Evolutionary conservation across 64 coral and sea anemone genomes (phyloP).

Genomic region (Anthopleura sola): DNA sequence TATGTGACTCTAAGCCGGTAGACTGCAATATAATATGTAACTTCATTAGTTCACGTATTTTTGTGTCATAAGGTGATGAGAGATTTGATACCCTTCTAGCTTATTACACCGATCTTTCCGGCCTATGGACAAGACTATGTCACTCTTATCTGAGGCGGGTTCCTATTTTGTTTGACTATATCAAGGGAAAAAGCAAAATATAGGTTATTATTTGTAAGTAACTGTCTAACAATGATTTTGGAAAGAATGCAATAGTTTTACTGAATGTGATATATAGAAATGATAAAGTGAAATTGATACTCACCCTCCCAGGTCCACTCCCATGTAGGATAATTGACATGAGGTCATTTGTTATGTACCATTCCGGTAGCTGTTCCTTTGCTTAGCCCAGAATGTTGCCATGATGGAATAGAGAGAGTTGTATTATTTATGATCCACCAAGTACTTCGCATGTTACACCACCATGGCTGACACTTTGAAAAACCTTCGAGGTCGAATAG

Average conservation of each 20-base stretch:
- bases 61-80: no score
- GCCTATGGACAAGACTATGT: no score
- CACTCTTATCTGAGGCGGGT: not conserved
- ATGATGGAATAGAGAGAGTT: not conserved
- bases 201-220: not conserved
- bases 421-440: not conserved
- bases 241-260: not conserved
- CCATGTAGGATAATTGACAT: not conserved
- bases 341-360: not conserved
- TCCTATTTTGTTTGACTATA: not conserved
- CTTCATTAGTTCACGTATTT: no score
- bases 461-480: not conserved
- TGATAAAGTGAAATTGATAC: not conserved
- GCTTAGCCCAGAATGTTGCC: not conserved
- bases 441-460: not conserved
- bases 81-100: no score
- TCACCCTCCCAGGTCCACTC: not conserved
- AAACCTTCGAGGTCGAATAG: not conserved
- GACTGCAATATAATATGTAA: no score
- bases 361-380: not conserved
- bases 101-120: no score
- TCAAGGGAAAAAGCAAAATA: not conserved
- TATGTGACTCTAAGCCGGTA: no score
- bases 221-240: not conserved
- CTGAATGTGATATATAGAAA: not conserved